These are phyloP conservation scores for Macrosiphum euphorbiae DNA, from an alignment of 2,888 invertebrate genomes.

Conservation along the genomic window DNA sequence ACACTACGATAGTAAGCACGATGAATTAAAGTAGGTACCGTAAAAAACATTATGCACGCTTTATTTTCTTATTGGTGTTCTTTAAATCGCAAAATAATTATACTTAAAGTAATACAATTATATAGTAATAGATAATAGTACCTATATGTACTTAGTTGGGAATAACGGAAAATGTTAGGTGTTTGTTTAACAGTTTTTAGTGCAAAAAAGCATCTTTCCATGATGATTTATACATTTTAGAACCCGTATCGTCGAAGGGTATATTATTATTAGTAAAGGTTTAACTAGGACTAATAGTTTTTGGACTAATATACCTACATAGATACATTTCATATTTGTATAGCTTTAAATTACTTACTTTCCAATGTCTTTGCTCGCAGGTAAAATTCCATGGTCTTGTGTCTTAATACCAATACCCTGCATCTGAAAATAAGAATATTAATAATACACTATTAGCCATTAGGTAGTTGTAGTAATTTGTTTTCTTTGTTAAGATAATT, in stretches of 20 bases:
- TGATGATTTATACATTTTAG: neutral
- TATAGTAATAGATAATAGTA: too few relatives aligned
- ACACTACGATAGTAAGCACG: too few relatives aligned
- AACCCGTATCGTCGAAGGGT: neutral
- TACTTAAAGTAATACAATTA: neutral
- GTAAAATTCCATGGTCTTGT: slow-evolving; percentile 57
- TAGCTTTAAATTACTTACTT: slow-evolving; percentile 11
- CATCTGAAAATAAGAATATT: slow-evolving; percentile 63
- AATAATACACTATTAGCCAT: neutral
- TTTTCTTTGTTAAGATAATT: neutral
- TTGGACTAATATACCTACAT: neutral
- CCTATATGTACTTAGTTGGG: neutral
- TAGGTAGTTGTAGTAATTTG: neutral
- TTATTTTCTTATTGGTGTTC: neutral
- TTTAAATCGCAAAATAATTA: neutral
- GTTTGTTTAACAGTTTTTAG: neutral
- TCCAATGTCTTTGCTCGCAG: slow-evolving; percentile 43
- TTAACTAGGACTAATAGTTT: neutral
- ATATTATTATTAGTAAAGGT: neutral
- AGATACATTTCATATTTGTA: neutral
- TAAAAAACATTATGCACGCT: too few relatives aligned
- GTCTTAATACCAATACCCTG: slow-evolving; percentile 63
- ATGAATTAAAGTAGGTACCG: too few relatives aligned
- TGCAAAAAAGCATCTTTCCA: neutral
- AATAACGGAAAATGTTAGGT: neutral